These are phyloP conservation scores for Megaceryle maxima DNA, from an alignment of 2,113 vertebrate genomes.

Conservation along the genomic window DNA sequence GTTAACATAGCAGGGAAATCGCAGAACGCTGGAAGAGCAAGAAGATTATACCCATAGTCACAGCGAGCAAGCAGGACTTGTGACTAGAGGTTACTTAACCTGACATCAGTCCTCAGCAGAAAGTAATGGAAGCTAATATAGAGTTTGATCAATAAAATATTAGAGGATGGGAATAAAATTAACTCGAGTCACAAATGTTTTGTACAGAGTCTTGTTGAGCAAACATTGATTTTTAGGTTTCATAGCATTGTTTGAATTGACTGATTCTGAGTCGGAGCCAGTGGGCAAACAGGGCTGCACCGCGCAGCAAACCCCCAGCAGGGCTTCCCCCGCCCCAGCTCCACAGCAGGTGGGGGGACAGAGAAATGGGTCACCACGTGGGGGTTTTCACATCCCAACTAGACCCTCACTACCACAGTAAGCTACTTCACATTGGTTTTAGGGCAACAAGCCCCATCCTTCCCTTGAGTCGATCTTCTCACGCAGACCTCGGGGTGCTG, in stretches of 20 bases:
- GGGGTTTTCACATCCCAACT: accelerated
- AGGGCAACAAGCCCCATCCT: background rate
- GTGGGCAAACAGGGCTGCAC: background rate
- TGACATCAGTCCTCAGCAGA: constrained; percentile 48
- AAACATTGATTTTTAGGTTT: constrained; percentile 42
- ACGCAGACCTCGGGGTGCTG: background rate
- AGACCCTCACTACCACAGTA: background rate
- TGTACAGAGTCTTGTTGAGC: constrained; percentile 42
- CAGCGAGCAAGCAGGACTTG: background rate
- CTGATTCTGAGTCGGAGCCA: background rate
- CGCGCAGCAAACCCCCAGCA: background rate
- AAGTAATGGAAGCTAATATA: constrained; percentile 38
- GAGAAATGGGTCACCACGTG: accelerated
- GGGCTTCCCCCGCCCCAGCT: background rate
- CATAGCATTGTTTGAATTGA: constrained; percentile 30
- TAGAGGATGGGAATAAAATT: constrained; percentile 64
- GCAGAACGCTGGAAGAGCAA: background rate
- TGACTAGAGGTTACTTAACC: constrained; percentile 42
- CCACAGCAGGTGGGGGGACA: background rate
- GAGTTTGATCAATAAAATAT: constrained; percentile 65
- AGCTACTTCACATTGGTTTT: accelerated
- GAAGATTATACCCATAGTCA: background rate
- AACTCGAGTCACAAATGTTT: constrained; percentile 60
- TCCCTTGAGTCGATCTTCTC: background rate
- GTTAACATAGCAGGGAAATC: background rate